Evolutionary conservation across 2,888 invertebrate species (phyloP), one percentile per base, ranked within the genome.

Genomic region (Nemapogon koenigi): DNA sequence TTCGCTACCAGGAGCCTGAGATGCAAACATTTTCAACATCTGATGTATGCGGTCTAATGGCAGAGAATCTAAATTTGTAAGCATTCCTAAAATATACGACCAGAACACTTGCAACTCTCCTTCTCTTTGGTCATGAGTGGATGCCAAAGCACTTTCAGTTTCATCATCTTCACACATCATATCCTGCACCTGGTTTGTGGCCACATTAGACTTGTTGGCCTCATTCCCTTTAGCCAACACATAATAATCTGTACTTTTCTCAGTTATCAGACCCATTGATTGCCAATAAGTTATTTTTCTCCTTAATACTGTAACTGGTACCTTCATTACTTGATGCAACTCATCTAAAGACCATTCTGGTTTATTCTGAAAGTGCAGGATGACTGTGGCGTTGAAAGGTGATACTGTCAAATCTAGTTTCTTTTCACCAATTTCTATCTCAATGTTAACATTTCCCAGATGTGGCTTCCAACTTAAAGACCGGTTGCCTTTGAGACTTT

Each of bases 31-130:
- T 62, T 94, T 94, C 43, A 97, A 66, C 95, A 97, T 97, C 59
- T 94, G 93, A 66, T 96, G 94, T 50, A 97, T 97, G 38, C 96
- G 81, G 49, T 97, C 96, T 46, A 97, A 72, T 0, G 95, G 91
- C 57, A 97, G 80, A 0, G 91, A 91, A 53, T 96, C 95, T 46
- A 97, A 76, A 76, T 97, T 97, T 8, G 95, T 95, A 40, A 97
- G 70, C 97, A 97, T 97, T 13, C 96, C 97, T 31, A 94, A 91
- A 51, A 97, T 95, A 57, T 97, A 97, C 0, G 95, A 93, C 97
- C 97, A 97, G 65, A 96, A 95, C 35, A 87, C 87, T 82, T 95
- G 95, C 40, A 96, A 75, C 62, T 97, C 96, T 50, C 94, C 94
- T 68, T 96, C 95, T 41, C 94, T 82, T 62, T 96, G 96, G 59